Percentiles rank a stretch among this genome's conserved stretches.
These are phyloP conservation scores for Otis tarda DNA, from an alignment of 2,113 vertebrate genomes.

Conservation along the genomic window DNA sequence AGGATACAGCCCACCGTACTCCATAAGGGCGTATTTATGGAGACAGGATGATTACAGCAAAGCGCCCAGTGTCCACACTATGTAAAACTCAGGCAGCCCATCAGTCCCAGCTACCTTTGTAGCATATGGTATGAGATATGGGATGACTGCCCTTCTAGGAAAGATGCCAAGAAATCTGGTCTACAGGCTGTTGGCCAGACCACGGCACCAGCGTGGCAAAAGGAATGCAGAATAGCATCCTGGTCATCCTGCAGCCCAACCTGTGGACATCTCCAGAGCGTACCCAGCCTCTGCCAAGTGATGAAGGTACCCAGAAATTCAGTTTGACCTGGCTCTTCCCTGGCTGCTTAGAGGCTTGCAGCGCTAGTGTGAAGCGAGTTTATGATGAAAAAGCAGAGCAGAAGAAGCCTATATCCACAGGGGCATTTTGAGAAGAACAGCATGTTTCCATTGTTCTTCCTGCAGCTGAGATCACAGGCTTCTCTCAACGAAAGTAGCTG, in stretches of 20 bases:
- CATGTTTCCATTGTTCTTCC: conserved; percentile 54
- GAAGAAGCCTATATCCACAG: conserved; percentile 31
- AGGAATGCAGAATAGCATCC: background rate
- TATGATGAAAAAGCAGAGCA: conserved; percentile 37
- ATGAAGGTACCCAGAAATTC: background rate
- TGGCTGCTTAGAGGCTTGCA: background rate
- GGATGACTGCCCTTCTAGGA: background rate
- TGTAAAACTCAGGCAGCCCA: background rate
- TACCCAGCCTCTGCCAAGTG: background rate
- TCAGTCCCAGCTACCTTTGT: background rate
- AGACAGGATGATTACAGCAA: background rate
- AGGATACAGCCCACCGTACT: background rate
- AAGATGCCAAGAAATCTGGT: background rate
- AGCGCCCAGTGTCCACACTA: background rate
- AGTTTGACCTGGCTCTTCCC: background rate
- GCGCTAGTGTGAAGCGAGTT: background rate
- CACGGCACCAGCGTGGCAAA: background rate
- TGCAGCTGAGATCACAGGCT: conserved; percentile 38
- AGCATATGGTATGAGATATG: background rate
- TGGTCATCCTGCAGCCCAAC: background rate
- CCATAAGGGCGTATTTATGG: background rate
- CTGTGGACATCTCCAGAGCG: accelerated
- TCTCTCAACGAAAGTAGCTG: conserved; percentile 28
- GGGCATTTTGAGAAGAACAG: conserved; percentile 42
- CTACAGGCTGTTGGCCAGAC: background rate